Evolutionary conservation across 2,797 vertebrate species (phyloP).

Genomic region (Spea hammondii): DNA sequence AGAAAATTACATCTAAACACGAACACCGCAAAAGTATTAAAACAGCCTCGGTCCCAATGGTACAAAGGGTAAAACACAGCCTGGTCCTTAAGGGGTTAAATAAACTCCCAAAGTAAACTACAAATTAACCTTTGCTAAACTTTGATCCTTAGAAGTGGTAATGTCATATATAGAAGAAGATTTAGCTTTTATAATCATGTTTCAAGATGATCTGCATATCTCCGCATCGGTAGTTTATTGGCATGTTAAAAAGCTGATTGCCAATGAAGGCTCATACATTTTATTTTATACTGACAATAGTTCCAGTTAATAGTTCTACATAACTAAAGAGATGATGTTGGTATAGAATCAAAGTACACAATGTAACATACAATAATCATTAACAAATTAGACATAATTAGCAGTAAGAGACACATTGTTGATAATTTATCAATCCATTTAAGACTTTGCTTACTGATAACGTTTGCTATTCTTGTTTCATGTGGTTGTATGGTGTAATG

Average conservation of each 20-base stretch:
- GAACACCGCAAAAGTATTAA: too few species aligned
- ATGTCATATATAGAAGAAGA: neutral
- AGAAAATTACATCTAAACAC: too few species aligned
- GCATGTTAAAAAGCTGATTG: constrained; percentile 27
- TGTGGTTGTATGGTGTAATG: too few species aligned
- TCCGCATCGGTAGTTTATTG: constrained; percentile 14
- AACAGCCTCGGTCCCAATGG: too few species aligned
- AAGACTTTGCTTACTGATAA: too few species aligned
- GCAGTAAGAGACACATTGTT: too few species aligned
- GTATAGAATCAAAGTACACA: neutral
- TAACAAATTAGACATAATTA: neutral
- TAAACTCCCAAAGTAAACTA: neutral
- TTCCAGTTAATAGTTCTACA: constrained; percentile 16
- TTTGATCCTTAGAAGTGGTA: neutral
- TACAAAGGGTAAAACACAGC: too few species aligned
- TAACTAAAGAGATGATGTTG: constrained; percentile 8
- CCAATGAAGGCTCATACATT: constrained; percentile 21
- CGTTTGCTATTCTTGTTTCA: too few species aligned
- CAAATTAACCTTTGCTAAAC: neutral
- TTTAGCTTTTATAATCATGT: neutral
- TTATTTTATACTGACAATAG: neutral
- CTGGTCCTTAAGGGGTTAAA: too few species aligned
- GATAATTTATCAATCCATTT: too few species aligned
- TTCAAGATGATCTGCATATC: neutral
- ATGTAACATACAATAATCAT: constrained; percentile 1